These are phyloP conservation scores for Parnassius smintheus DNA, from an alignment of 2,888 invertebrate species.

Conservation along the genomic window DNA sequence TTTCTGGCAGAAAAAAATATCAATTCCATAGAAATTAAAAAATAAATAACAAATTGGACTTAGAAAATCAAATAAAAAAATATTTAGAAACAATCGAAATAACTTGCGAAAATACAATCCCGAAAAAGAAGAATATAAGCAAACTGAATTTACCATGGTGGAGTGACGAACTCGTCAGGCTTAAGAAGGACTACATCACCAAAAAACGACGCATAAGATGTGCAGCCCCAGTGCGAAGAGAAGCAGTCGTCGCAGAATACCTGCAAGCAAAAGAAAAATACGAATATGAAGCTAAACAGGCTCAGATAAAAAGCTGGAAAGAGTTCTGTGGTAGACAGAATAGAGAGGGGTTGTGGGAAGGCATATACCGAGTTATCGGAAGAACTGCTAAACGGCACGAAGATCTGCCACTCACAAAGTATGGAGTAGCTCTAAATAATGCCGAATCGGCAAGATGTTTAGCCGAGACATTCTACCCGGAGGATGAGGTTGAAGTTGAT, in stretches of 20 bases:
- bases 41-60: too few species aligned
- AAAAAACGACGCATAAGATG: background rate
- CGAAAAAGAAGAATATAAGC: background rate
- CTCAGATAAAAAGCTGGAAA: background rate
- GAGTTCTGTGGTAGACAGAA: background rate
- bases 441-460: background rate
- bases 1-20: too few species aligned
- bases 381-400: background rate
- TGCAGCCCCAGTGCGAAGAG: background rate
- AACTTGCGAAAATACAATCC: background rate
- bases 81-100: too few species aligned
- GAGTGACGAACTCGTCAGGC: background rate
- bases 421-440: background rate
- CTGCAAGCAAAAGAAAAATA: background rate
- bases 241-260: background rate
- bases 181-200: background rate
- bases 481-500: background rate
- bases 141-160: background rate
- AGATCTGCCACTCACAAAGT: background rate
- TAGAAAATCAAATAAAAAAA: too few species aligned
- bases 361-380: background rate
- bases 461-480: background rate
- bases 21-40: too few species aligned
- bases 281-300: background rate
- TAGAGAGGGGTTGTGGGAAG: background rate